Percentiles rank a stretch among this genome's conserved stretches.
Conservation (phyloP, 2,797 vertebrate genomes). For the Falco biarmicus region DNA sequence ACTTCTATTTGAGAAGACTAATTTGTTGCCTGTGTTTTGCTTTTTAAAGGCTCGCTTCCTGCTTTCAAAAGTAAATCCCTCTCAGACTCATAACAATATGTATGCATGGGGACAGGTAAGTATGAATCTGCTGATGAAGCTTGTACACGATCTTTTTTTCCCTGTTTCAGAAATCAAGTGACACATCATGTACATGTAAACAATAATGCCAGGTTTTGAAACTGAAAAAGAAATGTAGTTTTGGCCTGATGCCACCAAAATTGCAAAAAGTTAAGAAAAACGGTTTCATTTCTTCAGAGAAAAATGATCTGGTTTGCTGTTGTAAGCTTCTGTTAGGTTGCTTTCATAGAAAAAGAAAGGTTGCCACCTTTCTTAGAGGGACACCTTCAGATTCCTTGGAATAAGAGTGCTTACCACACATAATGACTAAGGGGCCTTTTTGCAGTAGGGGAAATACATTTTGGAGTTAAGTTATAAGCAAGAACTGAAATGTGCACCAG, state of each 20-base stretch:
- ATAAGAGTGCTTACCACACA: background rate
- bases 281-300: background rate
- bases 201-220: background rate
- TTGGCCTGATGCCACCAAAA: background rate
- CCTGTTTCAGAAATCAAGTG: background rate
- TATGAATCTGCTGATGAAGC: background rate
- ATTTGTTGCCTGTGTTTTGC: constrained; percentile 24
- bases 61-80: constrained; percentile 97
- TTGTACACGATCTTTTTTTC: background rate
- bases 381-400: background rate
- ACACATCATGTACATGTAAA: background rate
- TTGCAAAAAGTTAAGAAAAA: background rate
- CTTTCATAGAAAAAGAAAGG: background rate
- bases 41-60: constrained; percentile 90
- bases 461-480: background rate
- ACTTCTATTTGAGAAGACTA: background rate
- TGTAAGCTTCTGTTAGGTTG: background rate
- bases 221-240: background rate
- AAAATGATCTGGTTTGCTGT: background rate
- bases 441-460: background rate
- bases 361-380: background rate
- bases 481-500: background rate
- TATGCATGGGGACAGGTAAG: constrained; percentile 96
- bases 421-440: background rate
- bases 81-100: constrained; percentile 98